A percentile compares a stretch with the other conserved stretches of the same genome.
phyloP scores from a whole-genome alignment of 2,888 invertebrate species.

The Drosophila nr. fundita region DNA sequence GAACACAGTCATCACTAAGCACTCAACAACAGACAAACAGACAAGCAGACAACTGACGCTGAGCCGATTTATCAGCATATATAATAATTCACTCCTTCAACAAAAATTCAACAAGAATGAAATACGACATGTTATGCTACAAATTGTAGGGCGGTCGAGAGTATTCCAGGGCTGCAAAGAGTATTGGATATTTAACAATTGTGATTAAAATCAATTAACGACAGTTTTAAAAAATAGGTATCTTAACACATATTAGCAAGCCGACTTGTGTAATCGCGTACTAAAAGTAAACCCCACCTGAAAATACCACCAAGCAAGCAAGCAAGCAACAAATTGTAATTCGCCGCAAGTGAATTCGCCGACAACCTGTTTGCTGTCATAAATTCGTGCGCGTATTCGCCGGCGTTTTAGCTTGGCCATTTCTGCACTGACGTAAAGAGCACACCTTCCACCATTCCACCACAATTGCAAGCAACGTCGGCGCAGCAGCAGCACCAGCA shows the following conservation, averaged over 20 bases:
- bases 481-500: conserved; percentile 56
- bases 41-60: conserved; percentile 18
- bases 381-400: conserved; percentile 53
- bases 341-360: conserved; percentile 59
- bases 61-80: conserved; percentile 41
- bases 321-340: conserved; percentile 42
- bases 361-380: conserved; percentile 78
- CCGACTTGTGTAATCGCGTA: conserved; percentile 43
- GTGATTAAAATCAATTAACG: conserved; percentile 34
- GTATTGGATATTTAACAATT: conserved; percentile 55
- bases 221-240: conserved; percentile 8
- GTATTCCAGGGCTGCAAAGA: conserved; percentile 40
- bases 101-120: conserved; percentile 1
- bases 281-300: conserved; percentile 51
- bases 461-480: conserved; percentile 75
- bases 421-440: conserved; percentile 59
- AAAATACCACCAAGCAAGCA: conserved; percentile 33
- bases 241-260: conserved; percentile 6
- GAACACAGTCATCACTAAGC: conserved; percentile 36
- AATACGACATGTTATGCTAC: conserved; percentile 67
- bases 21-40: conserved; percentile 26
- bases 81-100: conserved; percentile 22
- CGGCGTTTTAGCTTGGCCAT: conserved; percentile 48
- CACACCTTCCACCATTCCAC: conserved; percentile 81
- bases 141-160: conserved; percentile 44